These are phyloP conservation scores for Drosophila mimica DNA, from an alignment of 2,888 invertebrate genomes.

Conservation along the genomic window DNA sequence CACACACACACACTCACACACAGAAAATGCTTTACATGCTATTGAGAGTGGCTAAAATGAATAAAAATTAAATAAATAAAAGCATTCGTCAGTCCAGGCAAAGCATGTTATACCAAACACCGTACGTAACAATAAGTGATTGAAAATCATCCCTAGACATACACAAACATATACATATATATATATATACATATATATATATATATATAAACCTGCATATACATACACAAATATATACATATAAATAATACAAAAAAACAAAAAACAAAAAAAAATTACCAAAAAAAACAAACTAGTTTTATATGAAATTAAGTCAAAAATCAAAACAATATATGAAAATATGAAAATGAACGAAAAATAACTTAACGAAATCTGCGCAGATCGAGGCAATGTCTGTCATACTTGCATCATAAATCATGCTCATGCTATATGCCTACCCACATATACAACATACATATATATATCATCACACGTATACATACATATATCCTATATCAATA, in stretches of 20 bases:
- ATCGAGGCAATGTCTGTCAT: slow-evolving; percentile 48
- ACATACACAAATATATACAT: slow-evolving; percentile 34
- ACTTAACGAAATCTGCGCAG: slow-evolving; percentile 22
- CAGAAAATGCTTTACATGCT: slow-evolving; percentile 64
- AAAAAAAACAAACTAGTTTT: slow-evolving; percentile 48
- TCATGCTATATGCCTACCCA: slow-evolving; percentile 45
- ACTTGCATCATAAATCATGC: slow-evolving; percentile 23
- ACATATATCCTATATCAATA: slow-evolving; percentile 1
- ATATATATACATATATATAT: slow-evolving; percentile 44
- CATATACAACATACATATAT: slow-evolving; percentile 8
- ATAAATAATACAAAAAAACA: slow-evolving; percentile 15
- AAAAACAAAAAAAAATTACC: slow-evolving; percentile 7
- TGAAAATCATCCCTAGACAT: slow-evolving; percentile 82
- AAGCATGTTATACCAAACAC: slow-evolving; percentile 80
- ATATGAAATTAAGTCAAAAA: slow-evolving; percentile 48
- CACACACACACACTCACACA: slow-evolving; percentile 10
- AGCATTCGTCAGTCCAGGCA: slow-evolving; percentile 57
- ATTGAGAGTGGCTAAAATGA: slow-evolving; percentile 16
- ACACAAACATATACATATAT: slow-evolving; percentile 40
- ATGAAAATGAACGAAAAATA: slow-evolving; percentile 27
- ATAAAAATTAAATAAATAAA: not conserved
- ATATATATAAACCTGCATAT: slow-evolving; percentile 35
- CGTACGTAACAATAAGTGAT: slow-evolving; percentile 84
- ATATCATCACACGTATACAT: not conserved
- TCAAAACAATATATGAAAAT: slow-evolving; percentile 26